phyloP scores from a whole-genome alignment of 2,113 vertebrate genomes.

The Calyptommatus sinebrachiatus region DNA sequence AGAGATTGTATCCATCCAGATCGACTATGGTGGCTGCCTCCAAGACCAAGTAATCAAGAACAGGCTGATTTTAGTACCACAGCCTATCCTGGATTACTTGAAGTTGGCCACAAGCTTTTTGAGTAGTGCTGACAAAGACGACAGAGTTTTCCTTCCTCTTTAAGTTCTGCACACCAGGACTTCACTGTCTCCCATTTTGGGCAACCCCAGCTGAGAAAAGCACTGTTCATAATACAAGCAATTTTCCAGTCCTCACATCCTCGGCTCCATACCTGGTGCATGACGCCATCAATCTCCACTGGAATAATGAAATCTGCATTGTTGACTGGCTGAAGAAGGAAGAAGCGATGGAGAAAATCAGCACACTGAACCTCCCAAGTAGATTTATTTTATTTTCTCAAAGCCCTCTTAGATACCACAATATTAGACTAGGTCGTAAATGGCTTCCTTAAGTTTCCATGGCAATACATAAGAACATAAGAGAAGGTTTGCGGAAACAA shows the following conservation, averaged over 20 bases:
- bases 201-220: not conserved
- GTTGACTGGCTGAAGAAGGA: conserved; percentile 81
- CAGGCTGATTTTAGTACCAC: conserved; percentile 87
- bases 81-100: conserved; percentile 99
- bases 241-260: conserved; percentile 9
- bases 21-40: conserved; percentile 67
- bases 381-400: not conserved
- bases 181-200: not conserved
- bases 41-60: conserved; percentile 94
- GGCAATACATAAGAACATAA: too few species aligned
- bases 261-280: conserved; percentile 81
- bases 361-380: too few species aligned
- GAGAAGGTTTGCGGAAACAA: too few species aligned
- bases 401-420: not conserved
- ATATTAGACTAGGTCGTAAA: not conserved
- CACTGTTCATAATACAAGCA: not conserved
- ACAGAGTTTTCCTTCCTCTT: not conserved
- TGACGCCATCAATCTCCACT: conserved; percentile 88
- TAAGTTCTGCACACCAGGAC: not conserved
- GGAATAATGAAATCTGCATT: conserved; percentile 94
- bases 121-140: conserved; percentile 2
- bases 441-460: not conserved
- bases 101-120: conserved; percentile 80
- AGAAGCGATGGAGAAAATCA: not conserved
- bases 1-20: not conserved